Evolutionary conservation across 2,113 vertebrate genomes (phyloP), one percentile per base, ranked within the genome.

Genomic region (Catharus bicknelli): DNA sequence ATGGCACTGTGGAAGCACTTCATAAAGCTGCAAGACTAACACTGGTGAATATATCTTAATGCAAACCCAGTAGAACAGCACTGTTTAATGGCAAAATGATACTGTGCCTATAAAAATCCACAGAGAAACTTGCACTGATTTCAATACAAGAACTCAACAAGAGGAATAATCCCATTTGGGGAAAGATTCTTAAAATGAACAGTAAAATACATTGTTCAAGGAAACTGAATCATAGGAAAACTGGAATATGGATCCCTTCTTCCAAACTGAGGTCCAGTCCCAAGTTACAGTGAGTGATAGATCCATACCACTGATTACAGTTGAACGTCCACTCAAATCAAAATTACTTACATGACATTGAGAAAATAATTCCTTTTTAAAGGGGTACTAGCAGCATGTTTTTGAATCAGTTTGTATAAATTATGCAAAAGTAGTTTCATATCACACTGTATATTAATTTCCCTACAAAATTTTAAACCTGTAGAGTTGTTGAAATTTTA

Each of bases 311-410:
- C 1, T 78, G 32, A 15, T 88, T 90, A 70, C 50, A 62, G 30
- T 42, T 55, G 51, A 83, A 74, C 0, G 0, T 13, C 7, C 0
- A 1, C 17, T 83, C 50, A 88, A 77, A 73, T 48, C 4, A 77
- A 90, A 83, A 75, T 63, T 61, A 20, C 20, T 47, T 83, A n/a
- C 5, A 48, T 43, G 14, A 57, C 17, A 11, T 17, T 40, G 25
- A 74, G 13, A 82, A 85, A 88, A 55, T 7, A 3, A 45, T 90
- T 66, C 0, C 12, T 78, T 83, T 59, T 66, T 70, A 29, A 74
- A 32, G 50, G 19, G 19, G 70, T 36, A 62, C 9, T 42, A 63
- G 5, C 20, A 83, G 34, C 10, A 63, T 36, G 20, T 67, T 75
- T 32, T 42, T 70, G 43, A 75, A 42, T 63, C 29, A 18, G 3